A percentile compares a stretch with the other conserved stretches of the same genome.
phyloP scores from a whole-genome alignment of 2,888 invertebrate genomes.

The Myopa testacea region DNA sequence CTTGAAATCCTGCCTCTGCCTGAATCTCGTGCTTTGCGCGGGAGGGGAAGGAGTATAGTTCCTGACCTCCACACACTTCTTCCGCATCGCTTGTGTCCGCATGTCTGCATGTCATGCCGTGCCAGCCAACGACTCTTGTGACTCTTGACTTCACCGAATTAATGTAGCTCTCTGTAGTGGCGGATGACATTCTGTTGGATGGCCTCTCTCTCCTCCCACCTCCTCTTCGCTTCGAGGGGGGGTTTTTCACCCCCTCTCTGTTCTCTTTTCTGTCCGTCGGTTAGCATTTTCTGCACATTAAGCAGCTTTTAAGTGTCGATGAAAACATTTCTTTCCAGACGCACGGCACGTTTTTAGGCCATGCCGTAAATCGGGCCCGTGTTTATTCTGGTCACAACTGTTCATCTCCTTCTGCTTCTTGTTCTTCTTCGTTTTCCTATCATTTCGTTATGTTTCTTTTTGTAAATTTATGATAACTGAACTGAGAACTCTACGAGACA shows the following conservation, averaged over 20 bases:
- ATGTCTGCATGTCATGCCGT: not conserved
- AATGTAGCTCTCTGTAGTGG: not conserved
- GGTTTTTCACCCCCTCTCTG: not conserved
- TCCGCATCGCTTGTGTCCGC: too few relatives aligned
- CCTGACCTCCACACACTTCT: too few relatives aligned
- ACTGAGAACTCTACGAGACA: too few relatives aligned
- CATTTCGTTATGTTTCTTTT: too few relatives aligned
- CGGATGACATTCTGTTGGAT: not conserved
- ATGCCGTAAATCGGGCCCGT: conserved; percentile 2
- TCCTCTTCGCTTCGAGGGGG: too few relatives aligned
- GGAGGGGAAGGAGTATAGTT: too few relatives aligned
- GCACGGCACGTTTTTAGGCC: conserved; percentile 7
- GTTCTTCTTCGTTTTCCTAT: too few relatives aligned
- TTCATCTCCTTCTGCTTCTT: conserved; percentile 5
- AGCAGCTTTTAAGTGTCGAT: conserved; percentile 12
- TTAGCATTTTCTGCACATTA: conserved; percentile 13
- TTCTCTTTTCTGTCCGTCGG: not conserved
- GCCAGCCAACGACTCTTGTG: not conserved
- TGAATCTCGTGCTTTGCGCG: too few relatives aligned
- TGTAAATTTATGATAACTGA: too few relatives aligned
- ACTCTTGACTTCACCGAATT: not conserved
- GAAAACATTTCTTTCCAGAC: conserved; percentile 13
- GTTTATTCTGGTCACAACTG: conserved; percentile 31
- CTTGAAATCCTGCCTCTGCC: too few relatives aligned
- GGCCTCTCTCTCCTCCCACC: too few relatives aligned